Percentiles rank a stretch among this genome's conserved stretches.
Conservation (phyloP, 2,797 vertebrate species). For the Falco biarmicus region DNA sequence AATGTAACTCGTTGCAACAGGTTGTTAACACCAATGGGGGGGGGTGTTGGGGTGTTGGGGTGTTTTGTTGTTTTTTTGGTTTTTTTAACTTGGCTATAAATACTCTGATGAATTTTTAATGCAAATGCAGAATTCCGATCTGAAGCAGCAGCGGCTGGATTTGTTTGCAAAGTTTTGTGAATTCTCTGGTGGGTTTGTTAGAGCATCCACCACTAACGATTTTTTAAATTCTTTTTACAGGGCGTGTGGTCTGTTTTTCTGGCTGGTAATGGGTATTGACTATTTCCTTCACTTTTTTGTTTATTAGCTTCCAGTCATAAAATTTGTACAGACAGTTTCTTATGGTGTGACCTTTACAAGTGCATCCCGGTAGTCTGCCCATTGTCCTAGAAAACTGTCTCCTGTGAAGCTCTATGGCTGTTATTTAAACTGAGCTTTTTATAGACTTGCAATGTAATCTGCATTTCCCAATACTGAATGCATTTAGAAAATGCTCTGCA, state of each 20-base stretch:
- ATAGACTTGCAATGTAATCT: not conserved
- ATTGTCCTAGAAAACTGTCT: not conserved
- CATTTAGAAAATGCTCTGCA: not conserved
- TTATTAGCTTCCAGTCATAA: not conserved
- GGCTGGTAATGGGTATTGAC: not conserved
- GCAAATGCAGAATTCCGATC: not conserved
- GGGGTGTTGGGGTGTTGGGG: too few relatives aligned
- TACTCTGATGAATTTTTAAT: conserved; percentile 19
- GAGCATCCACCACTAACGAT: not conserved
- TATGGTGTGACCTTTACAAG: not conserved
- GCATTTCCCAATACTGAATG: not conserved
- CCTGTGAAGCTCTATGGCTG: not conserved
- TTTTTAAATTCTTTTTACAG: not conserved
- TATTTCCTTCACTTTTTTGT: not conserved
- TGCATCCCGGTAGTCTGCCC: not conserved
- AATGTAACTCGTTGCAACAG: not conserved
- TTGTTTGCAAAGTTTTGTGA: not conserved
- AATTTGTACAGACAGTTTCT: not conserved
- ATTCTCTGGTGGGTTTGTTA: not conserved
- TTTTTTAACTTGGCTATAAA: not conserved
- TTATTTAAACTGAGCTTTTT: conserved; percentile 8
- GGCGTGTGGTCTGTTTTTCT: not conserved
- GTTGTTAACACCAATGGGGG: not conserved
- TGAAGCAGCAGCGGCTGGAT: not conserved
- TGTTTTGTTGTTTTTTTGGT: not conserved